These are phyloP conservation scores for Papilio xuthus DNA, from an alignment of 1,140 invertebrate species.

Conservation along the genomic window DNA sequence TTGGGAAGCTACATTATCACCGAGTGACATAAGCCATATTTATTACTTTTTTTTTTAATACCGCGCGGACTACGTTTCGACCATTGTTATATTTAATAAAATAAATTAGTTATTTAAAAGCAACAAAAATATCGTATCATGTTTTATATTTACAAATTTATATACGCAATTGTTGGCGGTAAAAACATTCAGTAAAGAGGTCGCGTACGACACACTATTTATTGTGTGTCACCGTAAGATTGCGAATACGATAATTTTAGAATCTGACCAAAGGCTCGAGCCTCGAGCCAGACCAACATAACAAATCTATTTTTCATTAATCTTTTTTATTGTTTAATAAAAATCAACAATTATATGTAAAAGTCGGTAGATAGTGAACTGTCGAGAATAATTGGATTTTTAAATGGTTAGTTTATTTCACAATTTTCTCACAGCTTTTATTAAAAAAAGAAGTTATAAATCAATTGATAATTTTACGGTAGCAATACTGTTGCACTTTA, in stretches of 20 bases:
- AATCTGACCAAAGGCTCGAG: neutral
- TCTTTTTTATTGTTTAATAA: neutral
- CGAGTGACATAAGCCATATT: too few species aligned
- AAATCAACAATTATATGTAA: too few species aligned
- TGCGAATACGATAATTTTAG: neutral
- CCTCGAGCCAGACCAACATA: neutral
- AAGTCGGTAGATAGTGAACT: too few species aligned
- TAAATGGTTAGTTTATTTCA: neutral
- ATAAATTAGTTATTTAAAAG: slow-evolving; percentile 8
- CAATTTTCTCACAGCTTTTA: neutral
- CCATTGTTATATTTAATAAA: neutral
- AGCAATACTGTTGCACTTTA: slow-evolving; percentile 14
- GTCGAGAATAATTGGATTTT: neutral
- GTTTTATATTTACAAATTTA: slow-evolving; percentile 66
- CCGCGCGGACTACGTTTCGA: too few species aligned
- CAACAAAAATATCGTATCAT: slow-evolving; percentile 61
- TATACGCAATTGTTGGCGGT: slow-evolving; percentile 59
- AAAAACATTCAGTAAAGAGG: slow-evolving; percentile 66
- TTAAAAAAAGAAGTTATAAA: neutral
- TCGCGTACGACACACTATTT: slow-evolving; percentile 53
- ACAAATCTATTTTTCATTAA: neutral
- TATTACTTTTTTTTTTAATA: too few species aligned
- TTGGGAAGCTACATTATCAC: too few species aligned
- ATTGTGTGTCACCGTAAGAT: slow-evolving; percentile 58
- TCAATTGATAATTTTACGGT: neutral